Percentiles rank a stretch among this genome's conserved stretches.
phyloP scores from a whole-genome alignment of 2,113 vertebrate species.

The Oceanodroma tethys region DNA sequence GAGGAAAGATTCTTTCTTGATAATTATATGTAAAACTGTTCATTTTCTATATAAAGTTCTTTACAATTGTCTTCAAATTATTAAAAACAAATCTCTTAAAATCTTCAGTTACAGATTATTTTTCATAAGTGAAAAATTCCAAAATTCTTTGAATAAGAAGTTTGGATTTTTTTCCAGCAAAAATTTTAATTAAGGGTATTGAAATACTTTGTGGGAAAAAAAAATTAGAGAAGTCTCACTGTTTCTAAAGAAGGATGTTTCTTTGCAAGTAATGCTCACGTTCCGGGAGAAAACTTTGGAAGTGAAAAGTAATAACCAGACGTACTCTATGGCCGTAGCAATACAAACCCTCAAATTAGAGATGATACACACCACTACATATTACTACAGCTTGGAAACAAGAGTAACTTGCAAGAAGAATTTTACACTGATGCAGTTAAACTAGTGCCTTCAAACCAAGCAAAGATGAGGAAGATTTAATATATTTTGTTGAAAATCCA shows the following conservation, averaged over 20 bases:
- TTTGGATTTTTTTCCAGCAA: background rate
- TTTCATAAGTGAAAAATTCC: background rate
- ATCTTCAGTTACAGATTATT: background rate
- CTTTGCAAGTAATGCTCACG: background rate
- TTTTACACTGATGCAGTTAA: background rate
- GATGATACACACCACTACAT: background rate
- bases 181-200: background rate
- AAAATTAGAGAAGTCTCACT: background rate
- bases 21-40: background rate
- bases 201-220: background rate
- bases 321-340: background rate
- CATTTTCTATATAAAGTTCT: background rate
- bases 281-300: background rate
- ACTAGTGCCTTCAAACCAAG: background rate
- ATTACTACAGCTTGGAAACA: background rate
- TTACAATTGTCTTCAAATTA: background rate
- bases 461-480: background rate
- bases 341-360: background rate
- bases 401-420: background rate
- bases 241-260: background rate
- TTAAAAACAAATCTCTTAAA: background rate
- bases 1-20: background rate
- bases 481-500: background rate
- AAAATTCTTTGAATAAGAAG: background rate
- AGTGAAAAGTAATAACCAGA: background rate